Evolutionary conservation across 1,140 invertebrate species (phyloP).

Genomic region (Drosophila nasuta): DNA sequence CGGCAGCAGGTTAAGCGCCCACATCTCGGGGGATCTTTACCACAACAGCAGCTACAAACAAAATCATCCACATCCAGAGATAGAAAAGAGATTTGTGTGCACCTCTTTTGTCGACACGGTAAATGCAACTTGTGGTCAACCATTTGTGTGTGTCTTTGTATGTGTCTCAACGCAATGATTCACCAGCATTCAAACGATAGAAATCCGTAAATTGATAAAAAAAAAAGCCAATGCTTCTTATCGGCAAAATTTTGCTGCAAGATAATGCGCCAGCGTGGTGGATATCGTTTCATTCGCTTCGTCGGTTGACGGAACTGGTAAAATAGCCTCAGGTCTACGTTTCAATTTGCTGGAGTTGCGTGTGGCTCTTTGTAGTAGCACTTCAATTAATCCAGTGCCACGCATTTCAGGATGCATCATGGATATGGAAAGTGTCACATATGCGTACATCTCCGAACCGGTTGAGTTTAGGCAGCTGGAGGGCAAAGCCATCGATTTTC

Average conservation of each 20-base stretch:
- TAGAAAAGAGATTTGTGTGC: background rate
- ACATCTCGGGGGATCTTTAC: no score
- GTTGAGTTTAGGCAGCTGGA: slow-evolving; percentile 75
- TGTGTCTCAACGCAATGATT: slow-evolving; percentile 41
- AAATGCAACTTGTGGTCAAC: slow-evolving; percentile 5
- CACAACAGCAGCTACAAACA: no score
- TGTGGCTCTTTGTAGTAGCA: slow-evolving; percentile 10
- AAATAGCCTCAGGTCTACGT: background rate
- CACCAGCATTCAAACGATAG: slow-evolving; percentile 47
- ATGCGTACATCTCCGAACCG: slow-evolving; percentile 75
- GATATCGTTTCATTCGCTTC: background rate
- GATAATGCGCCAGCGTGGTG: slow-evolving; percentile 52
- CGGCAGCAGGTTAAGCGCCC: slow-evolving; percentile 19
- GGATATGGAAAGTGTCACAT: slow-evolving; percentile 56
- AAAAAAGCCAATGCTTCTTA: slow-evolving; percentile 55
- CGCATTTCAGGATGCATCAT: slow-evolving; percentile 51
- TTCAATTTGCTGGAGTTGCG: background rate
- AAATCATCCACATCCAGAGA: background rate
- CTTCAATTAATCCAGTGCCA: slow-evolving; percentile 58
- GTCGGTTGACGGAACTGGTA: no score
- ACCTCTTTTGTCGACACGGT: slow-evolving; percentile 12
- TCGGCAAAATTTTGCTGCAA: slow-evolving; percentile 58
- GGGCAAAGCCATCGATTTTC: slow-evolving; percentile 69
- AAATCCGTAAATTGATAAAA: slow-evolving; percentile 58
- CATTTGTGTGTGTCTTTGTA: slow-evolving; percentile 25